Evolutionary conservation across 2,888 invertebrate genomes (phyloP).

Genomic region (Spodoptera exigua): DNA sequence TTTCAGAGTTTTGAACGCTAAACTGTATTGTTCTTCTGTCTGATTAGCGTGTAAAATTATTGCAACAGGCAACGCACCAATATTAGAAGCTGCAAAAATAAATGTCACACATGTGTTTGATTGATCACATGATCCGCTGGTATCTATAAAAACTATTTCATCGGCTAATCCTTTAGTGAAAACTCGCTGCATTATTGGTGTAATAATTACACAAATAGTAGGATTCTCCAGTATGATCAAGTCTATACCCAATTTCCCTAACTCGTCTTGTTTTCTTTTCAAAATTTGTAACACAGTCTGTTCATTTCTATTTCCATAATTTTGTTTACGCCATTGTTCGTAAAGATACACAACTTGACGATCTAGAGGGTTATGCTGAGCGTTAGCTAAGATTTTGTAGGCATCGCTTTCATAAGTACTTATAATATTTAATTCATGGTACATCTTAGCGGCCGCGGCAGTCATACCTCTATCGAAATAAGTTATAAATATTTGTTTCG

Average conservation of each 20-base stretch:
- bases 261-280: constrained; percentile 3
- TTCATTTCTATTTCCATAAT: constrained; percentile 15
- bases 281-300: constrained; percentile 6
- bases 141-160: constrained; percentile 9
- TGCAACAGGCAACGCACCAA: constrained; percentile 1
- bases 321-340: constrained; percentile 15
- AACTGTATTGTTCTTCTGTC: constrained; percentile 1
- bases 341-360: constrained; percentile 8
- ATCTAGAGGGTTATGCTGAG: constrained; percentile 9
- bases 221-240: constrained; percentile 5
- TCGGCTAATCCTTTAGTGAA: no score
- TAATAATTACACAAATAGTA: constrained; percentile 7
- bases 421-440: constrained; percentile 12
- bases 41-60: background rate
- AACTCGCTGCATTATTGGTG: constrained; percentile 7
- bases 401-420: constrained; percentile 1
- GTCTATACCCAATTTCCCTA: constrained; percentile 1
- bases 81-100: constrained; percentile 10
- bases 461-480: constrained; percentile 11
- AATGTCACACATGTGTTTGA: constrained; percentile 3
- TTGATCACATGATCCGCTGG: constrained; percentile 6
- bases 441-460: constrained; percentile 5
- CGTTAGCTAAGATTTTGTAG: constrained; percentile 7
- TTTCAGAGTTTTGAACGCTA: background rate
- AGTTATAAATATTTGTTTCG: constrained; percentile 8